Conservation (phyloP, 53 echinoderm and acorn worm species). For the Holothuria scabra region DNA sequence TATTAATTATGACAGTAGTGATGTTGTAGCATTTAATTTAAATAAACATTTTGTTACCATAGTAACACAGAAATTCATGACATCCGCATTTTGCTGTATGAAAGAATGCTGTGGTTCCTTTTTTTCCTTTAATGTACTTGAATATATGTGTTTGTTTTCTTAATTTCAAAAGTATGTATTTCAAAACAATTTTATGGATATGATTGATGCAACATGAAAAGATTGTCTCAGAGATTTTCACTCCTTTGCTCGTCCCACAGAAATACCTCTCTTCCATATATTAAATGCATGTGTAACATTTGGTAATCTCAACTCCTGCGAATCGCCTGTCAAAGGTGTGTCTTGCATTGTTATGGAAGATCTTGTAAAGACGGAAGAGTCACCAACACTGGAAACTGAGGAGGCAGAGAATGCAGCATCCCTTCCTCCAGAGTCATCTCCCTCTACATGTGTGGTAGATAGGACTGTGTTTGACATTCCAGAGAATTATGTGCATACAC, state of each 20-base stretch:
- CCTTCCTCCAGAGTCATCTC: background rate
- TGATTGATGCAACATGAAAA: too few species aligned
- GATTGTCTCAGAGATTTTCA: too few species aligned
- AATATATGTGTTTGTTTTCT: too few species aligned
- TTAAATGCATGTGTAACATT: slow-evolving; percentile 96
- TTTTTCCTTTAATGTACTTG: too few species aligned
- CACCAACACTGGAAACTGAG: slow-evolving; percentile 32
- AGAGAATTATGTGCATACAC: slow-evolving; percentile 44
- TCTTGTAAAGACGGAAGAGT: slow-evolving; percentile 56
- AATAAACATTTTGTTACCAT: too few species aligned
- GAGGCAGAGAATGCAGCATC: slow-evolving; percentile 55
- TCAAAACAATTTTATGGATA: too few species aligned
- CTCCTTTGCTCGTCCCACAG: slow-evolving; percentile 46
- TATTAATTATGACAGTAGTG: too few species aligned
- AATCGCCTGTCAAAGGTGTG: slow-evolving; percentile 77
- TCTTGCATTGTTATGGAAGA: slow-evolving; percentile 77
- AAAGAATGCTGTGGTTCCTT: too few species aligned
- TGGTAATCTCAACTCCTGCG: slow-evolving; percentile 84
- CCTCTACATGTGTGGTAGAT: slow-evolving; percentile 81
- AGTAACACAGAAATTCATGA: too few species aligned
- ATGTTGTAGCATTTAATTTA: too few species aligned
- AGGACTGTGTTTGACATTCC: slow-evolving; percentile 87
- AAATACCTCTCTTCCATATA: slow-evolving; percentile 97
- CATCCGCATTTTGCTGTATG: too few species aligned
- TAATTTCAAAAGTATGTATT: too few species aligned